phyloP scores from a whole-genome alignment of 2,113 vertebrate species.

The Saccopteryx bilineata region DNA sequence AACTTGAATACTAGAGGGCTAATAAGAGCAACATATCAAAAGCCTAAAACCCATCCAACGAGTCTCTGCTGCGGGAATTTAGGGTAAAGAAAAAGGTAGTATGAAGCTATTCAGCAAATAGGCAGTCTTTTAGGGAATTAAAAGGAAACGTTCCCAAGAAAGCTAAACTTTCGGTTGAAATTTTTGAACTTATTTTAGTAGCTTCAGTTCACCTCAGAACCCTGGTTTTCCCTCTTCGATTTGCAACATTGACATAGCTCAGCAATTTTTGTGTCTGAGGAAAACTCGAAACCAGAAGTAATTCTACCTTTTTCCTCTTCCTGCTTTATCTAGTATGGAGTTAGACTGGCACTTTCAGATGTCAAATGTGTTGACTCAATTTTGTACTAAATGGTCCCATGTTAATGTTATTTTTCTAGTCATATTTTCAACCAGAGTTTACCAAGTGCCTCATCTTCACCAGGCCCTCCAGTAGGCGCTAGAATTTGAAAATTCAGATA shows the following conservation, averaged over 20 bases:
- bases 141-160: neutral
- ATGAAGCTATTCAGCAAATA: slow-evolving; percentile 26
- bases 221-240: neutral
- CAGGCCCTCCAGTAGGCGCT: neutral
- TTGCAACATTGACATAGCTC: neutral
- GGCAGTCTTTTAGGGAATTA: neutral
- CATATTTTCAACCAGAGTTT: neutral
- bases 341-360: neutral
- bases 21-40: neutral
- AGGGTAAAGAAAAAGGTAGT: neutral
- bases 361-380: neutral
- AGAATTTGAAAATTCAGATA: neutral
- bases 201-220: neutral
- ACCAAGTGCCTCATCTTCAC: neutral
- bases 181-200: neutral
- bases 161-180: neutral
- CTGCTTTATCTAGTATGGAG: neutral
- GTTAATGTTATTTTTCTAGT: slow-evolving; percentile 29
- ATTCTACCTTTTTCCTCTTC: neutral
- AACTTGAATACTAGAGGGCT: neutral
- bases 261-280: neutral
- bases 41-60: neutral
- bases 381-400: neutral
- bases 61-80: neutral
- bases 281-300: neutral